A percentile compares a stretch with the other conserved stretches of the same genome.
phyloP scores from a whole-genome alignment of 1,140 invertebrate species.

The Tetramorium alpestre region DNA sequence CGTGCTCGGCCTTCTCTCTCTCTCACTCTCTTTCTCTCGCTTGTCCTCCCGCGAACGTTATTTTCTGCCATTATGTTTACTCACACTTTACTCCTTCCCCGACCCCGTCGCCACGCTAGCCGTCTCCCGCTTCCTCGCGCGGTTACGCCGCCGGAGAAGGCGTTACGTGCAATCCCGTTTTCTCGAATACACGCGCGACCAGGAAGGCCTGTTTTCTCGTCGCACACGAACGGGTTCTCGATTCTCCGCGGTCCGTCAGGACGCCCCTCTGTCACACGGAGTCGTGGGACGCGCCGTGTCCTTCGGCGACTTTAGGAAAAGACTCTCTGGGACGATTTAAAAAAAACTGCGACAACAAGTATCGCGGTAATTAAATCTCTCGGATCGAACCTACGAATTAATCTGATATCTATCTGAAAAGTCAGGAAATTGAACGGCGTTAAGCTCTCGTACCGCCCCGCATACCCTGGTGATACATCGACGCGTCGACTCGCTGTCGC shows the following conservation, averaged over 20 bases:
- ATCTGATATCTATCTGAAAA: not conserved
- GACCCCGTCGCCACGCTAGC: not conserved
- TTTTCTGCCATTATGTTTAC: slow-evolving; percentile 73
- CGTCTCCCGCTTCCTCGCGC: slow-evolving; percentile 56
- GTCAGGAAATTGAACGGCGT: not conserved
- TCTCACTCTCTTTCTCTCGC: not conserved
- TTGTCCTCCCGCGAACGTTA: slow-evolving; percentile 54
- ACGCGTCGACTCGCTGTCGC: not conserved
- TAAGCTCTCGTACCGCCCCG: not conserved
- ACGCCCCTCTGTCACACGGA: slow-evolving; percentile 56
- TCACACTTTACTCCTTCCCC: slow-evolving; percentile 59
- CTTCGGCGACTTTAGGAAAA: not conserved
- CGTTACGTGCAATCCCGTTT: slow-evolving; percentile 75
- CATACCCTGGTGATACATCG: not conserved
- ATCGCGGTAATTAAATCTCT: not conserved
- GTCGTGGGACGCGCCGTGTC: not conserved
- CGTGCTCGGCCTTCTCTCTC: not conserved
- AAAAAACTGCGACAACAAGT: not conserved
- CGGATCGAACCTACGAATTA: not conserved
- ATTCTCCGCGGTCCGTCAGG: slow-evolving; percentile 80
- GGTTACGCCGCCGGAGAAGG: slow-evolving; percentile 67
- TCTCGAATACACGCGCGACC: slow-evolving; percentile 72
- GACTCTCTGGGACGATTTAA: not conserved
- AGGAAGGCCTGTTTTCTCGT: slow-evolving; percentile 74
- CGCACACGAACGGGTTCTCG: slow-evolving; percentile 77